Base-by-base conservation (phyloP, 2,797 vertebrate species). In the Gobionotothen gibberifrons region DNA sequence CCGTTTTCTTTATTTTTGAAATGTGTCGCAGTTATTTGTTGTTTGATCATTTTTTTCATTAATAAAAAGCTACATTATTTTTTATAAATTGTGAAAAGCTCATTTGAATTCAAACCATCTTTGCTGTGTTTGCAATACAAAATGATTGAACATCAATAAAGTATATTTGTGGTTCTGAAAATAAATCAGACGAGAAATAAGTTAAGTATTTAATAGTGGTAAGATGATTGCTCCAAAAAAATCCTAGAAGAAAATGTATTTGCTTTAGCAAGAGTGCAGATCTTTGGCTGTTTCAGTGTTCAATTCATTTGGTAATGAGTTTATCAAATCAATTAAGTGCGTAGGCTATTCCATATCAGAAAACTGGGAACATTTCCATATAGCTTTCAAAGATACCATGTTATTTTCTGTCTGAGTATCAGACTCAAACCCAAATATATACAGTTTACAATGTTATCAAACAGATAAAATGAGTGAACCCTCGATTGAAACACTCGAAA, bases 391-490 rank as follows among this genome's bases (percentile, higher is more conserved):
- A 16, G 51, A 43, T 9, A n/a, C 5, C 2, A 51, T 32, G 39
- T 48, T 16, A 4, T 22, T 6, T 36, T 52, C 46, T 54, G 43
- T 44, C 10, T 14, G 1, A 51, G 7, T 26, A 53, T 13, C 8
- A 60, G 42, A 2, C 15, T 9, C 17, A 47, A 60, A 36, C 29
- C 40, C 7, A 59, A 47, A 65, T 14, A 43, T 60, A 15, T 29
- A 9, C 15, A 10, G 16, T 60, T 17, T 7, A 36, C 32, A 36
- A 36, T 36, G 32, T 36, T 36, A 36, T 36, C 32, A 36, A 36
- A 36, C 32, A 70, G 19, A 69, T 36, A 60, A 67, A 48, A 59
- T 13, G 12, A 29, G 14, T 9, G 65, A 52, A 42, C 16, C n/a
- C 19, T 63, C 22, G 46, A 49, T 15, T n/a, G 2, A 19, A 69